Conservation (phyloP, 2,113 vertebrate species). For the Glaucomys volans region DNA sequence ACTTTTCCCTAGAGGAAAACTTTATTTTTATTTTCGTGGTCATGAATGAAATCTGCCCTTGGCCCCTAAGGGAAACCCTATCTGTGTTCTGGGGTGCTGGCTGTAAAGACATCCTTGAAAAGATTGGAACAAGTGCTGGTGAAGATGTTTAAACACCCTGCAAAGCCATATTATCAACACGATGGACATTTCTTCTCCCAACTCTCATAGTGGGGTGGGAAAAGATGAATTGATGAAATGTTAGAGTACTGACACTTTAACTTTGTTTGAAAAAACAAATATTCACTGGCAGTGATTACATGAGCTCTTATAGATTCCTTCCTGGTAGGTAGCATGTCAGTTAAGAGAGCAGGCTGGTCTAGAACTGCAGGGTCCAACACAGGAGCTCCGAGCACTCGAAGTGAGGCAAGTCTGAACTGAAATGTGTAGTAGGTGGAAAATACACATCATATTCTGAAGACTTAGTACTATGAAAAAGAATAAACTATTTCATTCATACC, state of each 20-base stretch:
- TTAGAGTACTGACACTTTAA: not conserved
- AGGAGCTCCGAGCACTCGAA: not conserved
- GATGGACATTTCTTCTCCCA: not conserved
- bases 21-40: not conserved
- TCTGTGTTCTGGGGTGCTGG: not conserved
- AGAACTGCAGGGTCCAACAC: rapidly evolving
- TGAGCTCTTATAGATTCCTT: not conserved
- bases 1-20: not conserved
- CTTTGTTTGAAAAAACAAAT: not conserved
- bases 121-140: not conserved
- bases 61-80: not conserved
- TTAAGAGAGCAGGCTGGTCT: not conserved
- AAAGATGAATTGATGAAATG: not conserved
- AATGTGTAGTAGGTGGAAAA: not conserved
- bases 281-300: not conserved
- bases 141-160: too few species aligned
- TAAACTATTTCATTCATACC: not conserved
- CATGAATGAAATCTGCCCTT: not conserved
- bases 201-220: not conserved
- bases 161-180: not conserved
- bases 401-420: not conserved
- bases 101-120: not conserved
- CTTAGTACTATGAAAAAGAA: not conserved
- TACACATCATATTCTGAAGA: not conserved
- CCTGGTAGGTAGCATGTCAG: not conserved